Evolutionary conservation across 2,888 invertebrate species (phyloP).

Genomic region (Ctena decussata): DNA sequence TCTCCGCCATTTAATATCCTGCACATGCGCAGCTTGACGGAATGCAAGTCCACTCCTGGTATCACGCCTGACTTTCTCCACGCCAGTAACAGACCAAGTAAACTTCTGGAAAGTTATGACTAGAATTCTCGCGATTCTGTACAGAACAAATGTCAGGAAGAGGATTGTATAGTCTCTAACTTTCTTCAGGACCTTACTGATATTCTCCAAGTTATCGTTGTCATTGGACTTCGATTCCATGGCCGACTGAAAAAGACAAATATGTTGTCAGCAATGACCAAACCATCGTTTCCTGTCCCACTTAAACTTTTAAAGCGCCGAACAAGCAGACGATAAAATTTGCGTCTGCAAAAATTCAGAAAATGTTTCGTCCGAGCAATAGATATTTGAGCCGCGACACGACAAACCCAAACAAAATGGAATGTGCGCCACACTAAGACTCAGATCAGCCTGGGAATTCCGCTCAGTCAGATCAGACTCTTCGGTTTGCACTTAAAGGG

Average conservation of each 20-base stretch:
- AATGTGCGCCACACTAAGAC: too few species aligned
- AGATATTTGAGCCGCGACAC: too few species aligned
- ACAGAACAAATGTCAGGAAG: slow-evolving; percentile 76
- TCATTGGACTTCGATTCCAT: slow-evolving; percentile 66
- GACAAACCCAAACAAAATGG: too few species aligned
- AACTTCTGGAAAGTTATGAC: slow-evolving; percentile 81
- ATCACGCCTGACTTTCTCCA: slow-evolving; percentile 78
- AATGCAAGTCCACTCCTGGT: slow-evolving; percentile 78
- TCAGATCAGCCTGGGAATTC: too few species aligned
- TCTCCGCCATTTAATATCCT: slow-evolving; percentile 79
- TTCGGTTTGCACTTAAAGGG: too few species aligned
- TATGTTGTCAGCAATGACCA: too few species aligned
- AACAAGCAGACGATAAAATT: too few species aligned
- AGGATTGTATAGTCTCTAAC: slow-evolving; percentile 77
- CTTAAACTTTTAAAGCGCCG: too few species aligned
- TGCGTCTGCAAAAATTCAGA: too few species aligned
- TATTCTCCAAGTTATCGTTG: slow-evolving; percentile 75
- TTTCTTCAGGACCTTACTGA: slow-evolving; percentile 78
- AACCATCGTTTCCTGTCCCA: too few species aligned
- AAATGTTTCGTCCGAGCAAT: too few species aligned
- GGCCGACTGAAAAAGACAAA: slow-evolving; percentile 3
- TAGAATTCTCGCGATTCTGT: slow-evolving; percentile 73
- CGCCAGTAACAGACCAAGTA: slow-evolving; percentile 81
- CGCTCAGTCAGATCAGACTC: too few species aligned
- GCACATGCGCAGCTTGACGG: slow-evolving; percentile 82